Evolutionary conservation across 2,797 vertebrate genomes (phyloP).

Genomic region (Xerus rutilus): DNA sequence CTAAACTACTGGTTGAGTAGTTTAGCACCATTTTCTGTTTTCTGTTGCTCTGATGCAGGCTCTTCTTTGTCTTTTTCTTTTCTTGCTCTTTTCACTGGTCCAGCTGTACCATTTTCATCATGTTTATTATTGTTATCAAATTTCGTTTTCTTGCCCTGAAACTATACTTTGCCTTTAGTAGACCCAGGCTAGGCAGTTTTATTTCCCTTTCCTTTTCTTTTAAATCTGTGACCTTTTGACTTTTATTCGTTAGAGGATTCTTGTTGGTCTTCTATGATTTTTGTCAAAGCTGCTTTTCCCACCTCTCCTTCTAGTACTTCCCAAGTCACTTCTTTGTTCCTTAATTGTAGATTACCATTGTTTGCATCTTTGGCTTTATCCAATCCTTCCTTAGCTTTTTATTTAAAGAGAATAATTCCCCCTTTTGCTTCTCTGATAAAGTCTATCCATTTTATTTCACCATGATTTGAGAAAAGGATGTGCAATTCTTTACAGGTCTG

Average conservation of each 20-base stretch:
- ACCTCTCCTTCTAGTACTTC: too few species aligned
- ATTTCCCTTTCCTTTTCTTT: conserved; percentile 93
- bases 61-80: conserved; percentile 89
- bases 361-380: too few species aligned
- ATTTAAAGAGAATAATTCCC: conserved; percentile 76
- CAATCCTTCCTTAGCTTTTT: too few species aligned
- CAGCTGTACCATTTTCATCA: conserved; percentile 85
- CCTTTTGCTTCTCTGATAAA: conserved; percentile 98
- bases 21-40: conserved; percentile 95
- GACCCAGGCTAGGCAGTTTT: conserved; percentile 90
- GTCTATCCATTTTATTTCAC: conserved; percentile 98
- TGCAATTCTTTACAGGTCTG: conserved; percentile 97
- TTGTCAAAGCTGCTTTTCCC: too few species aligned
- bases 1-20: conserved; percentile 82
- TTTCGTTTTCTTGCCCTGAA: conserved; percentile 96
- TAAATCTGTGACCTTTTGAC: conserved; percentile 87
- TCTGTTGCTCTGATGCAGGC: conserved; percentile 93
- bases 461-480: conserved; percentile 93
- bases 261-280: too few species aligned
- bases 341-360: too few species aligned
- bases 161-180: conserved; percentile 92
- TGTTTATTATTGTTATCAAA: conserved; percentile 94
- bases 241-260: too few species aligned
- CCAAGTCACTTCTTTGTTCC: too few species aligned
- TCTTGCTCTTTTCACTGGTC: conserved; percentile 90